phyloP scores from a whole-genome alignment of 2,888 invertebrate species.

The Meiosimyza decipiens region DNA sequence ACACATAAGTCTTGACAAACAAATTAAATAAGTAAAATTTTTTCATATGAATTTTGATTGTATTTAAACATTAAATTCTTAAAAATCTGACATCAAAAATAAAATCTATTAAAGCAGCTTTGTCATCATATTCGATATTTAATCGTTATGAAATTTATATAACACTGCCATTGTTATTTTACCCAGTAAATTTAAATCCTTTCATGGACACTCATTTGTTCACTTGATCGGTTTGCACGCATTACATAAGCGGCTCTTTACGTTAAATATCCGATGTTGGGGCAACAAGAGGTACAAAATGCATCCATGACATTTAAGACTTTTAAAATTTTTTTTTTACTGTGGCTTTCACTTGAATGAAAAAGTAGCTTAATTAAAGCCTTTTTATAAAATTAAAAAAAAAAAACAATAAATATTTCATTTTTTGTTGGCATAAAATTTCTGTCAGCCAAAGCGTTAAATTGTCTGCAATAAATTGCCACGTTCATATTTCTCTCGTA shows the following conservation, averaged over 20 bases:
- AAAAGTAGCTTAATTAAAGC: too few species aligned
- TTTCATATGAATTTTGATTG: too few species aligned
- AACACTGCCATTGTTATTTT: not conserved
- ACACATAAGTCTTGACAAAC: too few species aligned
- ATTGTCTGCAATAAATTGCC: slow-evolving; percentile 17
- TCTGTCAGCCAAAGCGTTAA: slow-evolving; percentile 21
- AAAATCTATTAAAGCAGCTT: too few species aligned
- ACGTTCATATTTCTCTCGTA: not conserved
- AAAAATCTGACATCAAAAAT: too few species aligned
- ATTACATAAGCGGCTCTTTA: not conserved
- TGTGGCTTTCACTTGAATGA: not conserved
- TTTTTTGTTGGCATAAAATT: too few species aligned
- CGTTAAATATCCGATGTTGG: not conserved
- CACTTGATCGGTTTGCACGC: slow-evolving; percentile 1
- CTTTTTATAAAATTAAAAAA: too few species aligned
- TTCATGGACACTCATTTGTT: slow-evolving; percentile 5
- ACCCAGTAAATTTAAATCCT: not conserved
- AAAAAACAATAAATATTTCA: too few species aligned
- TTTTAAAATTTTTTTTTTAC: not conserved
- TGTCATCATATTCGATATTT: not conserved
- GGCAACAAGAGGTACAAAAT: not conserved
- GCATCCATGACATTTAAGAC: not conserved
- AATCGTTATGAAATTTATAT: slow-evolving; percentile 11
- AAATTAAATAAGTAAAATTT: too few species aligned
- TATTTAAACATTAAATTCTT: too few species aligned